Evolutionary conservation across 2,113 vertebrate genomes (phyloP), one percentile per base, ranked within the genome.

Genomic region (Ophiodon elongatus): DNA sequence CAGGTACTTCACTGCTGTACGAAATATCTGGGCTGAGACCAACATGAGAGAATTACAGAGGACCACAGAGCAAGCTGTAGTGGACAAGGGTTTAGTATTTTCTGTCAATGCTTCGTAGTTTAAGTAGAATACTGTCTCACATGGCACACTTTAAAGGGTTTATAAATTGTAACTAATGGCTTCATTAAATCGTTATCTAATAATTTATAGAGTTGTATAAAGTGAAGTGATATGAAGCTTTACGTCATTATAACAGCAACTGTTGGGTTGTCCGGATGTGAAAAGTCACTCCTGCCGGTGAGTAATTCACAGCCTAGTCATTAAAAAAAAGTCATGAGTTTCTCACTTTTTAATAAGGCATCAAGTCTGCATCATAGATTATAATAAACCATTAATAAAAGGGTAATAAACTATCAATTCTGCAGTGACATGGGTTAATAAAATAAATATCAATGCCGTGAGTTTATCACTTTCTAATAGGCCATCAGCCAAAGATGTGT

Each of bases 1-100:
- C 72, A 87, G 85, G 83, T 90, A 57, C 60, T 67, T 69, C 39
- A 29, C 39, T 23, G 56, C 71, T 66, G n/a, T 37, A 45, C 1
- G 0, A 29, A 60, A 57, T 33, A 73, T 73, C 60, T 89, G 73
- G 52, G 74, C 76, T 25, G 31, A 73, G 57, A 85, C 76, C 68
- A 78, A 57, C 13, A 14, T 0, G 39, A 72, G 66, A 15, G 15
- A 25, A 56, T 50, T 73, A 45, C n/a, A 54, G 39, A 33, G 13
- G 17, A 54, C 62, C 19, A 64, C 62, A 63, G 54, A 73, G 39
- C 47, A 2, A 10, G 9, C 43, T 76, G 60, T n/a, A 21, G 29
- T 35, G 59, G 65, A 75, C 17, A 11, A 10, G 37, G 6, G 27
- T 37, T 7, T 10, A 7, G 41, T 37, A 27, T 37, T 15, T 50